Conservation (phyloP, 2,113 vertebrate genomes). For the Elephantulus edwardii region DNA sequence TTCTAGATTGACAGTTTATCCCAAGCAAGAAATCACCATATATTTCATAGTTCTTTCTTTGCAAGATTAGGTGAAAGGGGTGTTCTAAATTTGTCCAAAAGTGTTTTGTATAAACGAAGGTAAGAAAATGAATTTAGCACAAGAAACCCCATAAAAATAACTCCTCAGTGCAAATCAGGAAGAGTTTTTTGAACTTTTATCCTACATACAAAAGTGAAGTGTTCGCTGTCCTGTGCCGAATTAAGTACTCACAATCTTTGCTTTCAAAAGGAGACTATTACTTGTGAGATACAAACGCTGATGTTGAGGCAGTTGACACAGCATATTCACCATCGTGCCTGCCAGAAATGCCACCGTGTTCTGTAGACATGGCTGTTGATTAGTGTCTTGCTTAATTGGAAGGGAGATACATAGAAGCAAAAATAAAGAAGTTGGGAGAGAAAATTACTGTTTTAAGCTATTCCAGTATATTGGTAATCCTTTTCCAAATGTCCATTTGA, state of each 20-base stretch:
- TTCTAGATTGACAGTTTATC: neutral
- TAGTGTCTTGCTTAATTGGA: neutral
- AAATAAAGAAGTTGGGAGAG: neutral
- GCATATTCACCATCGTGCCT: accelerated
- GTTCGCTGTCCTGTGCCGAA: no score
- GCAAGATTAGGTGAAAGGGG: neutral
- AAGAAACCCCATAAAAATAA: neutral
- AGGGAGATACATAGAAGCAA: neutral
- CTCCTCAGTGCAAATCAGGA: neutral
- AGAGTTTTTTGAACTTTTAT: neutral
- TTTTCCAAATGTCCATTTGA: neutral
- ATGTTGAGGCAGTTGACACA: neutral
- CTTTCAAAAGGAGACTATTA: neutral
- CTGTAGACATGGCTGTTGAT: neutral
- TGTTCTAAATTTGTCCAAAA: neutral
- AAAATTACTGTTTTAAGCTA: neutral
- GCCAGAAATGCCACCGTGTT: neutral
- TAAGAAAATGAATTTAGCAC: neutral
- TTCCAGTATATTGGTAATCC: neutral
- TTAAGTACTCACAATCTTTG: neutral
- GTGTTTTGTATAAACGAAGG: neutral
- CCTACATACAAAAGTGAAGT: neutral
- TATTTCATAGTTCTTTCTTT: neutral
- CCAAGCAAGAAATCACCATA: neutral
- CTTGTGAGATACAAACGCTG: neutral